Conservation (phyloP, 2,797 vertebrate species). For the Muraenolepis orangiensis region DNA sequence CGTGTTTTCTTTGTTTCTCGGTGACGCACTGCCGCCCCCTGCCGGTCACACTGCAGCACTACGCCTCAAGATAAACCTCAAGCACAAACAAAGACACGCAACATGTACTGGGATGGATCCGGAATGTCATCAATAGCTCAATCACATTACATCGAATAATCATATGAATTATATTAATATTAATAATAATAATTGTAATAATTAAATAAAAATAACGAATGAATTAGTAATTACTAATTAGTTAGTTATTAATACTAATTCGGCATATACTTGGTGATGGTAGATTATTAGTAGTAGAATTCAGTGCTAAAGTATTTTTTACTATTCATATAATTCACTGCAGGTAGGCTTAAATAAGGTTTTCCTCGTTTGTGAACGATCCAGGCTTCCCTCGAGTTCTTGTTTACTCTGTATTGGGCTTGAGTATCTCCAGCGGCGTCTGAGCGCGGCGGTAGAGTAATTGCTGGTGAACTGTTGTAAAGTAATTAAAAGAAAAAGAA, state of each 20-base stretch:
- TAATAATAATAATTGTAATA: too few relatives aligned
- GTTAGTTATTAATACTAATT: background rate
- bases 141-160: too few relatives aligned
- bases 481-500: conserved; percentile 87
- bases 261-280: background rate
- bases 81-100: background rate
- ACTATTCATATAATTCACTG: too few relatives aligned
- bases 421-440: conserved; percentile 43
- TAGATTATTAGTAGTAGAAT: background rate
- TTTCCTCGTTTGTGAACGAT: background rate
- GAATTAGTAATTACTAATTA: background rate
- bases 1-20: background rate
- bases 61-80: conserved; percentile 10
- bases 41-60: conserved; percentile 52
- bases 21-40: conserved; percentile 65
- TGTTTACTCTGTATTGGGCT: background rate
- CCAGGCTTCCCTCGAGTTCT: background rate
- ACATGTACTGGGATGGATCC: background rate
- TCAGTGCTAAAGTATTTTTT: too few relatives aligned
- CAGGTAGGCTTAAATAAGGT: too few relatives aligned
- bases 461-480: conserved; percentile 91
- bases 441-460: conserved; percentile 81
- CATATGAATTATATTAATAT: too few relatives aligned
- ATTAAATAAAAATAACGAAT: too few relatives aligned
- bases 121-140: background rate